Evolutionary conservation across 2,888 invertebrate genomes (phyloP).

Genomic region (Synanthedon andrenaeformis): DNA sequence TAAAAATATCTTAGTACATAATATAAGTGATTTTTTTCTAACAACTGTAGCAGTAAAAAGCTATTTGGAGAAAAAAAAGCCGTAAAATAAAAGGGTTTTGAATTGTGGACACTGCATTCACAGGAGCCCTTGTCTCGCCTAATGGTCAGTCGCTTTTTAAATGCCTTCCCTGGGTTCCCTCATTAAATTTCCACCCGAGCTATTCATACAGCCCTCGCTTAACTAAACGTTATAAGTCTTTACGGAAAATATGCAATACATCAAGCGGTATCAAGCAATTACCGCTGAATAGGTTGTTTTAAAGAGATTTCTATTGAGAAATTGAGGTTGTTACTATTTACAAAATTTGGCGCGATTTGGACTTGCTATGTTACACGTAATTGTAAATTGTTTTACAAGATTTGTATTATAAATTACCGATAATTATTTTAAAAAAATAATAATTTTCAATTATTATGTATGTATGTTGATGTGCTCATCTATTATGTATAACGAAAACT

Average conservation of each 20-base stretch:
- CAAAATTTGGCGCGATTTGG: too few species aligned
- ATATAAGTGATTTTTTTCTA: not conserved
- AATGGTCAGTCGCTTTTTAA: slow-evolving; percentile 51
- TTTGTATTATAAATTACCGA: too few species aligned
- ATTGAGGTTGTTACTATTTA: not conserved
- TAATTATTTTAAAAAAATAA: too few species aligned
- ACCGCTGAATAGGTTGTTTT: not conserved
- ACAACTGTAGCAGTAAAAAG: not conserved
- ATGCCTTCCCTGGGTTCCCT: slow-evolving; percentile 37
- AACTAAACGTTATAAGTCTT: slow-evolving; percentile 23
- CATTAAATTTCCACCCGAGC: slow-evolving; percentile 59
- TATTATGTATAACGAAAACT: too few species aligned
- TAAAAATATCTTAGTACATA: too few species aligned
- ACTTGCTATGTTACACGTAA: too few species aligned
- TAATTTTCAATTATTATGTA: too few species aligned
- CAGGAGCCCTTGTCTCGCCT: slow-evolving; percentile 38
- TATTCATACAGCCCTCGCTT: slow-evolving; percentile 34
- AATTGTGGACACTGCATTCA: slow-evolving; percentile 37
- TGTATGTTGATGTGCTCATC: too few species aligned
- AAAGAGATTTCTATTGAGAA: not conserved
- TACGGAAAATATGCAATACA: slow-evolving; percentile 5
- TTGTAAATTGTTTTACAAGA: too few species aligned
- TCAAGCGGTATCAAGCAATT: not conserved
- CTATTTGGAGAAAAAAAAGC: not conserved
- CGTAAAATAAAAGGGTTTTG: not conserved